Evolutionary conservation across 2,113 vertebrate species (phyloP), one percentile per base, ranked within the genome.

Genomic region (Syngnathus scovelli): DNA sequence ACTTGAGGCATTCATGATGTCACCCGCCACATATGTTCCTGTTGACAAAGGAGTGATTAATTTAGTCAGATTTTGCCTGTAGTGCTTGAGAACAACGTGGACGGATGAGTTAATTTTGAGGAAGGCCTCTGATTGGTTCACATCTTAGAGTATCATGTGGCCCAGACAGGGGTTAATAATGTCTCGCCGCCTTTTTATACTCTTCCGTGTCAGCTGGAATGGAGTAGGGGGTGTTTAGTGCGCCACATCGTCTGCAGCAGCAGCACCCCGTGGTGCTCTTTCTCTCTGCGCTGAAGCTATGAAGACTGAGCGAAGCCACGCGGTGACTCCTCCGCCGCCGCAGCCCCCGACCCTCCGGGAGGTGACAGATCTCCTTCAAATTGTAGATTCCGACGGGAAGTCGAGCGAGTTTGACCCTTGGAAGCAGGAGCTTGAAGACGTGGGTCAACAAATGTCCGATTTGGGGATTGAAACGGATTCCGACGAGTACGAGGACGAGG

Each of bases 401-500:
- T n/a, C 21, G 52, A 55, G 4, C 11, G 21, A n/a, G 19, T 23
- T 55, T 12, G 54, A 27, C 12, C 27, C 5, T 33, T 33, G 9
- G 7, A 52, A 52, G 12, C 52, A 11, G 52, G 52, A 36, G 13
- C 12, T 33, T 1, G 27, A 36, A 33, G 55, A 58, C 6, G 6
- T 16, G 23, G 27, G 12, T 33, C 27, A 7, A 36, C 27, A 36
- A 15, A 58, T 36, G 55, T 58, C 55, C 12, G 55, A 58, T 58
- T 58, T 58, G 27, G 55, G 55, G 27, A 55, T 61, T 71, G 68
- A 46, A 87, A 82, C 37, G 86, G 55, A 87, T 33, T 83, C 70
- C 0, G 87, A 87, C 19, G 71, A 85, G 46, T 71, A 69, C 13
- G 88, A 86, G 16, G 76, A 80, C 19, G 88, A 86, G 16, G 76